A percentile compares a stretch with the other conserved stretches of the same genome.
Evolutionary conservation across 2,888 invertebrate species (phyloP).

Genomic region (Dysmachus trigonus): DNA sequence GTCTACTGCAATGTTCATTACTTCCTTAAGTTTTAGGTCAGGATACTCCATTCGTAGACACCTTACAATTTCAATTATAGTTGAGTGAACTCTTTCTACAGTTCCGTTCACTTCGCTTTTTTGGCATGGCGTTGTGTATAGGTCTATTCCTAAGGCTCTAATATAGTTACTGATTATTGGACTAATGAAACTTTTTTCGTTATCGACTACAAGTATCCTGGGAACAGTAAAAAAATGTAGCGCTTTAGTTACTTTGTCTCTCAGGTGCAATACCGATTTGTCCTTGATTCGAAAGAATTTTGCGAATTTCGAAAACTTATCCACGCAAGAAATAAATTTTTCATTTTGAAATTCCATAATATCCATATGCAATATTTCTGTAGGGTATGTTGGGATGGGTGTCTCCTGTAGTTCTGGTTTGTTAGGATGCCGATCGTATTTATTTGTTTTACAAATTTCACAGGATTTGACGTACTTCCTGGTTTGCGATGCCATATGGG

Average conservation of each 20-base stretch:
- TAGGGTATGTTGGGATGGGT: neutral
- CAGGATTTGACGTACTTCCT: neutral
- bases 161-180: neutral
- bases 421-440: neutral
- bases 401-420: neutral
- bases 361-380: neutral
- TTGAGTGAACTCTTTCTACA: constrained; percentile 36
- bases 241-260: neutral
- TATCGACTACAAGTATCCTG: neutral
- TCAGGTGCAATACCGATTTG: neutral
- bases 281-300: neutral
- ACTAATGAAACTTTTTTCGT: neutral
- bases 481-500: neutral
- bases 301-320: neutral
- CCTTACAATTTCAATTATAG: constrained; percentile 34
- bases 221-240: neutral
- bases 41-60: neutral
- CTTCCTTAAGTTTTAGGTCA: neutral
- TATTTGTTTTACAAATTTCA: neutral
- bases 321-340: neutral
- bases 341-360: neutral
- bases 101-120: constrained; percentile 32
- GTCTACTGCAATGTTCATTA: constrained; percentile 27
- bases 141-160: neutral
- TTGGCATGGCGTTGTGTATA: neutral